phyloP scores from a whole-genome alignment of 2,888 invertebrate genomes.

The Fissipunctia ypsillon region DNA sequence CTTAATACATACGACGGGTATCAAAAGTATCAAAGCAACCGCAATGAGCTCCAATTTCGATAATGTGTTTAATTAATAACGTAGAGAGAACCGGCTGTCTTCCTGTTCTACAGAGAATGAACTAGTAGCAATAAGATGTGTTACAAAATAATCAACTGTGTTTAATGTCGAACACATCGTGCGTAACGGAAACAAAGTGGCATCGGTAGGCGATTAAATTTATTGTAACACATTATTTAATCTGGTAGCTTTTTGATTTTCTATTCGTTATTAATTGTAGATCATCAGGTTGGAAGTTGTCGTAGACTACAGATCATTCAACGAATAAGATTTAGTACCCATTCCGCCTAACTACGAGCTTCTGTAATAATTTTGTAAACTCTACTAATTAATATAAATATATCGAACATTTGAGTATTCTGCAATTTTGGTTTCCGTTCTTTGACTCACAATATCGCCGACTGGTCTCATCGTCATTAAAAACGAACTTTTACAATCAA shows the following conservation, averaged over 20 bases:
- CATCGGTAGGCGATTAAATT: constrained; percentile 62
- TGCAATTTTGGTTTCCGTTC: background rate
- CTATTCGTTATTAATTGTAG: constrained; percentile 38
- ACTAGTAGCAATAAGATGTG: constrained; percentile 71
- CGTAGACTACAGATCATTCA: background rate
- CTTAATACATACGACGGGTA: constrained; percentile 46
- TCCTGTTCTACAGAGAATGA: constrained; percentile 77
- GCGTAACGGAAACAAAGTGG: constrained; percentile 66
- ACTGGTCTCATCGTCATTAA: constrained; percentile 12
- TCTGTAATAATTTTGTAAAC: background rate
- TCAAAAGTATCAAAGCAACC: constrained; percentile 71
- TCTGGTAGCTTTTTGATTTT: constrained; percentile 52
- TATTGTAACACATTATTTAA: constrained; percentile 64
- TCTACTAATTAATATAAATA: background rate
- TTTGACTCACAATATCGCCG: background rate
- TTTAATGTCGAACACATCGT: constrained; percentile 36
- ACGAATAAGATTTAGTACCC: background rate
- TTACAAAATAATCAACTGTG: constrained; percentile 75
- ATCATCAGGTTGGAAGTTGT: constrained; percentile 9
- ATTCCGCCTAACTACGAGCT: background rate
- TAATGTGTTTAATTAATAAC: constrained; percentile 80
- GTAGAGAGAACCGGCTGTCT: constrained; percentile 75
- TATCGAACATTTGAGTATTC: background rate
- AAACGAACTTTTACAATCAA: background rate
- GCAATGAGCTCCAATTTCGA: constrained; percentile 67